These are phyloP conservation scores for Caenorhabditis becei DNA, from an alignment of 2,888 invertebrate species.

Conservation along the genomic window DNA sequence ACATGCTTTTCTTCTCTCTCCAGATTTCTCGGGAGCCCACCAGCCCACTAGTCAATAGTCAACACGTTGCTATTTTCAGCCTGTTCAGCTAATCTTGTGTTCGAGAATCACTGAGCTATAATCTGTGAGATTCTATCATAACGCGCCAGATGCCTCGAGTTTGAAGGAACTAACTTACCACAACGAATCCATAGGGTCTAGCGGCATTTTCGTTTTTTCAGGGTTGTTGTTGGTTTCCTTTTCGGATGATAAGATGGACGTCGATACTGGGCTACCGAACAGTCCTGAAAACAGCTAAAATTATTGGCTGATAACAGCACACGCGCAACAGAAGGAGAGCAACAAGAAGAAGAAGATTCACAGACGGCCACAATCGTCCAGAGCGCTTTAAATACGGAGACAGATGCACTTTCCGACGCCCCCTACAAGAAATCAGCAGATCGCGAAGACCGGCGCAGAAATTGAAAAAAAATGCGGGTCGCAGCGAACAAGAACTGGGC, in stretches of 20 bases:
- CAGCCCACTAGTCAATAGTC: slow-evolving; percentile 29
- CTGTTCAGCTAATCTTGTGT: slow-evolving; percentile 38
- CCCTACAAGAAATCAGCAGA: slow-evolving; percentile 12
- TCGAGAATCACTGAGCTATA: slow-evolving; percentile 41
- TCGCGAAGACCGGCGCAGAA: slow-evolving; percentile 6
- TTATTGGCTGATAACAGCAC: background rate
- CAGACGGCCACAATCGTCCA: background rate
- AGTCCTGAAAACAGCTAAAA: slow-evolving; percentile 46
- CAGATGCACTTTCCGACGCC: slow-evolving; percentile 1
- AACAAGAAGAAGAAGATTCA: background rate
- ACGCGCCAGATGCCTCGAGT: background rate
- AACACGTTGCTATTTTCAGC: slow-evolving; percentile 46
- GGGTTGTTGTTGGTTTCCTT: slow-evolving; percentile 37
- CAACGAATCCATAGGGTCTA: slow-evolving; percentile 68
- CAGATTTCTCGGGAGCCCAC: slow-evolving; percentile 22
- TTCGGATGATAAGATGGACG: slow-evolving; percentile 47
- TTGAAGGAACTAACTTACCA: slow-evolving; percentile 42
- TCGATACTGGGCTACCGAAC: slow-evolving; percentile 62
- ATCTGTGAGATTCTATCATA: slow-evolving; percentile 13
- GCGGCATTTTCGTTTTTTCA: slow-evolving; percentile 57
- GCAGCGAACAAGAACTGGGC: slow-evolving; percentile 11
- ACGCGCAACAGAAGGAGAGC: background rate
- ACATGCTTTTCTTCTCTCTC: slow-evolving; percentile 29
- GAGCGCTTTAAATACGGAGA: background rate
- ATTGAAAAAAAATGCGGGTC: slow-evolving; percentile 4